Evolutionary conservation across 2,113 vertebrate genomes (phyloP).

Genomic region (Anguilla japonica): DNA sequence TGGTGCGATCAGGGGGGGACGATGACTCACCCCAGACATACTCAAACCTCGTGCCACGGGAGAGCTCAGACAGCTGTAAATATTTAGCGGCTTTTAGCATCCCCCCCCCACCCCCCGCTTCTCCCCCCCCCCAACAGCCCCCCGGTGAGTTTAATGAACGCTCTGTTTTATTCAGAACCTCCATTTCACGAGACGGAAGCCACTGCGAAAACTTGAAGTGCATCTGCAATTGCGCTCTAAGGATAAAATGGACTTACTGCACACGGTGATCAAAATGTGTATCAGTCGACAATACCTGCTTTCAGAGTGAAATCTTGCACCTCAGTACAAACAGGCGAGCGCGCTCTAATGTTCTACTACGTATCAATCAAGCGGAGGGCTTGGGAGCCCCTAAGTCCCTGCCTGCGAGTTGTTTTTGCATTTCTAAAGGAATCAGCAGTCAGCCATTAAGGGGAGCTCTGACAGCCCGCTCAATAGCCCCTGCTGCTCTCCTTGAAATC

Average conservation of each 20-base stretch:
- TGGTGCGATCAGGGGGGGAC: background rate
- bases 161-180: background rate
- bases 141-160: background rate
- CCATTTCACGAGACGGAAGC: background rate
- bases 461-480: background rate
- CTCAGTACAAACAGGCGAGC: background rate
- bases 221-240: background rate
- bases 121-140: too few species aligned
- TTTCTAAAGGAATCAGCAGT: constrained; percentile 1
- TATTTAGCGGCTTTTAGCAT: background rate
- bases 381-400: background rate
- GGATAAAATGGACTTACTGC: background rate
- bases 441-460: background rate
- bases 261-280: background rate
- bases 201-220: background rate
- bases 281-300: background rate
- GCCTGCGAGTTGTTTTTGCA: background rate
- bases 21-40: background rate
- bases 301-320: background rate
- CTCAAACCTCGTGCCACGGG: background rate
- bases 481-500: background rate
- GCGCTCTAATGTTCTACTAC: background rate
- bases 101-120: too few species aligned
- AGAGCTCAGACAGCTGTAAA: background rate
- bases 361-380: background rate